These are phyloP conservation scores for Stomatorhinus ivindoensis DNA, from an alignment of 2,113 vertebrate genomes.

Conservation along the genomic window DNA sequence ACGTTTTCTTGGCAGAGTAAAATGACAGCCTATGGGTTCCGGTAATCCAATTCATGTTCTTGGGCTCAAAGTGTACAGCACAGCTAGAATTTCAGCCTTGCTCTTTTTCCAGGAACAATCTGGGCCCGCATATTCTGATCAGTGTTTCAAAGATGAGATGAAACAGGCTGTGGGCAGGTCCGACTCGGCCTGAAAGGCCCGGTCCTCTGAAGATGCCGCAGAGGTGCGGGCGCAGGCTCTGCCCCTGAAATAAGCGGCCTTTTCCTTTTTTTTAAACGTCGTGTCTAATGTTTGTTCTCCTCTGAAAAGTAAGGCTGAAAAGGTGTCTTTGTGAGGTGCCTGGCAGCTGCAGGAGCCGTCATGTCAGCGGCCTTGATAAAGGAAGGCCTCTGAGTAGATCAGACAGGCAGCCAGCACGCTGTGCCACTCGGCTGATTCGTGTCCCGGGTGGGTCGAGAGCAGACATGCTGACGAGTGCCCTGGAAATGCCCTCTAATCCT, in stretches of 20 bases:
- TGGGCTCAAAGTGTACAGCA: neutral
- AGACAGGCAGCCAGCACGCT: neutral
- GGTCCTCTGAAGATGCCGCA: neutral
- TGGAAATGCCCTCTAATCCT: constrained; percentile 24
- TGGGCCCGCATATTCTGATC: neutral
- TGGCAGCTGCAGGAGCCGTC: neutral
- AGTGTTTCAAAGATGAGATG: constrained; percentile 6
- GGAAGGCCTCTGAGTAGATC: neutral
- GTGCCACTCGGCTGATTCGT: neutral
- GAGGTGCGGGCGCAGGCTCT: neutral
- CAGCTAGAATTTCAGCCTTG: neutral
- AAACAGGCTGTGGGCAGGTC: neutral
- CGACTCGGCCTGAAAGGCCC: neutral
- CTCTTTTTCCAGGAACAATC: neutral
- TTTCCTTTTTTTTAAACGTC: neutral
- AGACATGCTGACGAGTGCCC: neutral
- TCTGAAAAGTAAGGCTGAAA: neutral
- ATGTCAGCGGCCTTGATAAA: neutral
- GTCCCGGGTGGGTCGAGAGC: neutral
- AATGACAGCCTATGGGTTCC: neutral
- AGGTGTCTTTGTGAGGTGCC: neutral
- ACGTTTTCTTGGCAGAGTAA: neutral
- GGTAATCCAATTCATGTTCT: neutral
- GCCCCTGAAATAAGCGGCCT: neutral
- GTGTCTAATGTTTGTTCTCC: neutral